phyloP scores from a whole-genome alignment of 2,888 invertebrate genomes.

The Dryomyza anilis region DNA sequence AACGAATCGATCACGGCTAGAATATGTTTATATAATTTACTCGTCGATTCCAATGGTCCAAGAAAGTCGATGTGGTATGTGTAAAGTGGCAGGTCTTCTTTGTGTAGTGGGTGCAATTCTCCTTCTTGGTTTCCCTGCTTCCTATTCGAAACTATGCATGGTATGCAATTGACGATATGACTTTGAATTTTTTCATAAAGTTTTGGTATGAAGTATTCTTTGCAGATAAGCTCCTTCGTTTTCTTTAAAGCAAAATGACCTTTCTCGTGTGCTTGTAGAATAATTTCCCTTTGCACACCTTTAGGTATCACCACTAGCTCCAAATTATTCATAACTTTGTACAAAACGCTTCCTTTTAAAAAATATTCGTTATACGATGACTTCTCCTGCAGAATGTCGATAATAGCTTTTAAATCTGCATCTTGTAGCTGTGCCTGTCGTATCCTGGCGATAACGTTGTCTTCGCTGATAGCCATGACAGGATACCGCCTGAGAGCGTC shows the following conservation, averaged over 20 bases:
- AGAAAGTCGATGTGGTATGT: slow-evolving; percentile 27
- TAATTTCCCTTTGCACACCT: slow-evolving; percentile 25
- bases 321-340: slow-evolving; percentile 7
- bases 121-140: slow-evolving; percentile 33
- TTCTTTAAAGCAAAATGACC: slow-evolving; percentile 27
- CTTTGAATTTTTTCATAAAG: slow-evolving; percentile 29
- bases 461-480: slow-evolving; percentile 24
- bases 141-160: slow-evolving; percentile 24
- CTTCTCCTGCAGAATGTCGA: neutral
- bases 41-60: slow-evolving; percentile 5
- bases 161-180: slow-evolving; percentile 25
- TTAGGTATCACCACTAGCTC: slow-evolving; percentile 21
- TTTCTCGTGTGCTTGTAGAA: slow-evolving; percentile 18
- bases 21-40: slow-evolving; percentile 35
- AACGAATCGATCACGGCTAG: slow-evolving; percentile 52
- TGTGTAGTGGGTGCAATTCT: slow-evolving; percentile 23
- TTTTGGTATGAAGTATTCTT: slow-evolving; percentile 29
- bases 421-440: slow-evolving; percentile 13
- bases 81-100: slow-evolving; percentile 20
- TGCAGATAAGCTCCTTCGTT: slow-evolving; percentile 25
- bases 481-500: slow-evolving; percentile 33
- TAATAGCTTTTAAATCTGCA: slow-evolving; percentile 5
- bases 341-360: slow-evolving; percentile 14
- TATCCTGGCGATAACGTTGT: slow-evolving; percentile 5
- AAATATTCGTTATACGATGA: slow-evolving; percentile 4